Conservation (phyloP, 2,888 invertebrate genomes). For the Pammene fasciana region DNA sequence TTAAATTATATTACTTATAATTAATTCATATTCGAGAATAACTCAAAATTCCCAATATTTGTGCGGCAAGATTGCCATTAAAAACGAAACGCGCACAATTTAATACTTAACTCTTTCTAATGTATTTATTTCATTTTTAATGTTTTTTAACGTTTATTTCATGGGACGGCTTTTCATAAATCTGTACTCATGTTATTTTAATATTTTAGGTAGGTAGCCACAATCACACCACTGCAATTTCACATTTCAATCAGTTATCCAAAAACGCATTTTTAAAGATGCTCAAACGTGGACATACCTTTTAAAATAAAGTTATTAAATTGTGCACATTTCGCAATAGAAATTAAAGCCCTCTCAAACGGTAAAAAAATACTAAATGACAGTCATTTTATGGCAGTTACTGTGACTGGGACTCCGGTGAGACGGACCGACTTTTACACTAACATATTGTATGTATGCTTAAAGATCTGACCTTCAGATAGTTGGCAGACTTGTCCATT, state of each 20-base stretch:
- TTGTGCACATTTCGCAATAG: constrained; percentile 49
- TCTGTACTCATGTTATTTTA: neutral
- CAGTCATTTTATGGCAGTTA: constrained; percentile 67
- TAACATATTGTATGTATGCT: constrained; percentile 13
- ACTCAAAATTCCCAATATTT: constrained; percentile 63
- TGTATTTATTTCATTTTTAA: neutral
- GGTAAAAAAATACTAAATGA: constrained; percentile 49
- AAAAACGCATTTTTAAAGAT: no score
- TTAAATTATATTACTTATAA: constrained; percentile 44
- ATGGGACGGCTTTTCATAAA: constrained; percentile 10
- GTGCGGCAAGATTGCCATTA: constrained; percentile 57
- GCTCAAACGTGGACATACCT: neutral
- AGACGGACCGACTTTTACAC: constrained; percentile 21
- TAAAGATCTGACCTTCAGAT: constrained; percentile 36
- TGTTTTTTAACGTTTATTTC: constrained; percentile 9
- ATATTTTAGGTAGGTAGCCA: neutral
- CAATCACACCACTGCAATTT: neutral
- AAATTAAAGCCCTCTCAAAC: constrained; percentile 58
- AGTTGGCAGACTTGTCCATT: constrained; percentile 26
- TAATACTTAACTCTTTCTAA: neutral
- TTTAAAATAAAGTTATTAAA: neutral
- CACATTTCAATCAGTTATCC: neutral
- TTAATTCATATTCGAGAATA: constrained; percentile 54
- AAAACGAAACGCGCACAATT: constrained; percentile 35
- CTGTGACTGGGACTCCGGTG: constrained; percentile 46